phyloP scores from a whole-genome alignment of 2,888 invertebrate genomes.

The Pegoplata infirma region DNA sequence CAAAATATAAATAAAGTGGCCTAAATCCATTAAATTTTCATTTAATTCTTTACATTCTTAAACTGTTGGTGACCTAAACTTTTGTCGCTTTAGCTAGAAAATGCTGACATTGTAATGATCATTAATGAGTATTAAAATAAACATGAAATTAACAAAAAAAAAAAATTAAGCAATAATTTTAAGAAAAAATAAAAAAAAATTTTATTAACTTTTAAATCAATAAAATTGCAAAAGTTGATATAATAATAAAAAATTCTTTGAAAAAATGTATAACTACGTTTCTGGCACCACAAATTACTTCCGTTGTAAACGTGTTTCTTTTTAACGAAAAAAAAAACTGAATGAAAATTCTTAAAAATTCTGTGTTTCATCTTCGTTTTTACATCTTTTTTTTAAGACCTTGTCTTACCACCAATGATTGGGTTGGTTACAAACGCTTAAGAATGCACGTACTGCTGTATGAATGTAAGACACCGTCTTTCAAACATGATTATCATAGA shows the following conservation, averaged over 20 bases:
- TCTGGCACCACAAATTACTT: constrained; percentile 62
- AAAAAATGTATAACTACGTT: constrained; percentile 35
- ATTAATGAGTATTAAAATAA: not conserved
- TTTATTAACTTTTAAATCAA: not conserved
- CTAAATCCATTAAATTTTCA: constrained; percentile 27
- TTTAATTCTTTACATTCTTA: not conserved
- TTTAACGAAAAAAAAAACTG: constrained; percentile 24
- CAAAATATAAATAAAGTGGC: constrained; percentile 9
- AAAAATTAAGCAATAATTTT: not conserved
- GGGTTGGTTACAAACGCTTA: constrained; percentile 9
- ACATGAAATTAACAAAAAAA: constrained; percentile 24
- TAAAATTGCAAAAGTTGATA: constrained; percentile 16
- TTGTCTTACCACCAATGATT: constrained; percentile 30
- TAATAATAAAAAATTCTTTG: constrained; percentile 19
- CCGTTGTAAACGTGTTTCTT: constrained; percentile 60
- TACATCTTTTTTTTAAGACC: constrained; percentile 47
- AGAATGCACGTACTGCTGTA: constrained; percentile 41
- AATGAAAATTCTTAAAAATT: constrained; percentile 52
- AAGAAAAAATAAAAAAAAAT: not conserved
- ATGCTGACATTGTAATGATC: constrained; percentile 4
- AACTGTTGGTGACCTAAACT: not conserved
- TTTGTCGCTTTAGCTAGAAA: not conserved
- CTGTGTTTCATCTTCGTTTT: not conserved
- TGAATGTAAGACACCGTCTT: not conserved
- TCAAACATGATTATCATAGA: constrained; percentile 44